These are phyloP conservation scores for Aphrophora alni DNA, from an alignment of 2,888 invertebrate species.

Conservation along the genomic window DNA sequence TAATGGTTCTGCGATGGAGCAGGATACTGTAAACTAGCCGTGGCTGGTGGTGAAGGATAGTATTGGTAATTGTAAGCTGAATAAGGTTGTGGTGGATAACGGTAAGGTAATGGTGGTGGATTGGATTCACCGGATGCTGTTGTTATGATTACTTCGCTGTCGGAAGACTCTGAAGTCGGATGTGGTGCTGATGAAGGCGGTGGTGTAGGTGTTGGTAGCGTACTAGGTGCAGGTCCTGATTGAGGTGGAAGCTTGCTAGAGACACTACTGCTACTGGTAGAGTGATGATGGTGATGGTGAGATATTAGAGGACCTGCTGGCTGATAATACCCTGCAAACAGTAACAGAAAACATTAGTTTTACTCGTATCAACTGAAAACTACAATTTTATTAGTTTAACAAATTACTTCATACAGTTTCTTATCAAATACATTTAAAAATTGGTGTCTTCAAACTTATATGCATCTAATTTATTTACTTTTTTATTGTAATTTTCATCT, in stretches of 20 bases:
- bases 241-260: constrained; percentile 52
- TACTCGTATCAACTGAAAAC: no score
- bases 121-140: constrained; percentile 55
- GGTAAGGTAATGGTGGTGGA: constrained; percentile 50
- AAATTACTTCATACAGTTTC: no score
- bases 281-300: constrained; percentile 63
- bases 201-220: constrained; percentile 55
- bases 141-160: constrained; percentile 54
- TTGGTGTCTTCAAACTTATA: no score
- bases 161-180: constrained; percentile 55
- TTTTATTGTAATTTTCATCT: no score
- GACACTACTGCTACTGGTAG: constrained; percentile 54
- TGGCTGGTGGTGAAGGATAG: constrained; percentile 59
- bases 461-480: no score
- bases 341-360: neutral
- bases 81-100: constrained; percentile 59
- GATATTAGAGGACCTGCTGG: constrained; percentile 90
- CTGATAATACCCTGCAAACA: constrained; percentile 84
- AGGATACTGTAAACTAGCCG: constrained; percentile 37
- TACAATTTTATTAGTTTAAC: no score
- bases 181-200: constrained; percentile 50
- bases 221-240: constrained; percentile 54
- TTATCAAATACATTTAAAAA: no score
- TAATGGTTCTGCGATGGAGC: constrained; percentile 57
- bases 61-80: constrained; percentile 51